Evolutionary conservation across 2,888 invertebrate species (phyloP), one percentile per base, ranked within the genome.

Genomic region (Andrena chrysosceles): DNA sequence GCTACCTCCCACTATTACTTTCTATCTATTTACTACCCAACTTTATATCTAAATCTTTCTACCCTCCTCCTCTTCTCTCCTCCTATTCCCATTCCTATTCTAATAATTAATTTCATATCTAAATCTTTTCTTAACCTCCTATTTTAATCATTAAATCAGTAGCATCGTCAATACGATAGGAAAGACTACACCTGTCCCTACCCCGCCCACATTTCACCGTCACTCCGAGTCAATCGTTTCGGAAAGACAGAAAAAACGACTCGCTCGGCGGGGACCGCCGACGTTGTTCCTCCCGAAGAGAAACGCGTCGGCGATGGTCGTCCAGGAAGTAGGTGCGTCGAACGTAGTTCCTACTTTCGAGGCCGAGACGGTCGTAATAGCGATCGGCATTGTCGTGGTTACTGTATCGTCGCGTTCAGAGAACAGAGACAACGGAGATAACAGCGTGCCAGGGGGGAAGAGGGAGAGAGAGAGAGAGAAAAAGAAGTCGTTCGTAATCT

Each of bases 321-420:
- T 79, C 26, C 74, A 68, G 91, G 90, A 90, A 90, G 90, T 90
- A 89, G 90, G 90, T 88, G 90, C 90, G 90, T 89, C 85, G 86
- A 84, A 84, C 86, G 87, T 86, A 89, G 87, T 85, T 88, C 84
- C 86, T 87, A 78, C 86, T 85, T 76, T 80, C 75, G 85, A 89
- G 84, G 80, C 86, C 86, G 81, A 83, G 89, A 86, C 85, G 81
- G 84, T 84, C 77, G 87, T 90, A 92, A 91, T 90, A 89, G 88
- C 87, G 89, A 91, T 91, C 90, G 89, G 90, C 89, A 90, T 91
- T 91, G 90, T 90, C 87, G 87, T 86, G 83, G 85, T 79, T 89
- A 83, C 64, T 59, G 69, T 74, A 49, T 81, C 54, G 59, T 74
- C 78, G 59, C 73, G 42, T 54, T 81, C 63, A 29, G 56, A 42